phyloP scores from a whole-genome alignment of 2,797 vertebrate genomes.

The Monodelphis domestica region DNA sequence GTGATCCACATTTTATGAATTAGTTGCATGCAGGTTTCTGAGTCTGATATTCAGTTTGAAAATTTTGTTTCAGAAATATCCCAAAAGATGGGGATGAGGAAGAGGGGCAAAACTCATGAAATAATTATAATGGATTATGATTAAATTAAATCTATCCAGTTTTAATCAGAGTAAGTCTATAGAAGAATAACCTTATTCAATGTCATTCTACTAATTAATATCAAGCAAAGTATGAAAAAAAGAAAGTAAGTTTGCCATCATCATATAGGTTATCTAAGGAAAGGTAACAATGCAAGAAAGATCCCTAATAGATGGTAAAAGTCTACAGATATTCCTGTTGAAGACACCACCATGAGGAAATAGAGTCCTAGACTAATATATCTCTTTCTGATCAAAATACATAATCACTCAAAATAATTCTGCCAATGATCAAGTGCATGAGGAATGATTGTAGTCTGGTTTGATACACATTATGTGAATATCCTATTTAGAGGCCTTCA shows the following conservation, averaged over 20 bases:
- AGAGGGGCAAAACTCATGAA: background rate
- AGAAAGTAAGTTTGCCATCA: background rate
- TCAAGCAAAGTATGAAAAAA: background rate
- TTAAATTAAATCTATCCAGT: background rate
- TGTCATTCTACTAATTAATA: background rate
- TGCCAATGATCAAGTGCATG: background rate
- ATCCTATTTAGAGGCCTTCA: background rate
- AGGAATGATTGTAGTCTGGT: background rate
- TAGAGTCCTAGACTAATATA: background rate
- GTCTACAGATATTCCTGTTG: background rate
- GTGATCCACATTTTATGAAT: background rate
- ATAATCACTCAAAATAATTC: background rate
- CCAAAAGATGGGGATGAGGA: background rate
- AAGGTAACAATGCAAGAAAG: background rate
- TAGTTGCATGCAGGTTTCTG: background rate
- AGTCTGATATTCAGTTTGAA: conserved; percentile 44
- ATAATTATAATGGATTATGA: background rate
- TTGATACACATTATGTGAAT: background rate
- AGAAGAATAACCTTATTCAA: background rate
- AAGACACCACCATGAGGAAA: background rate
- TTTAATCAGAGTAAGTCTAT: background rate
- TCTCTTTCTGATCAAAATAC: background rate
- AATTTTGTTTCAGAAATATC: conserved; percentile 4
- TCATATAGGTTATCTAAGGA: background rate
- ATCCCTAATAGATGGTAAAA: background rate